phyloP scores from a whole-genome alignment of 2,888 invertebrate species.

The Euproctis similis region DNA sequence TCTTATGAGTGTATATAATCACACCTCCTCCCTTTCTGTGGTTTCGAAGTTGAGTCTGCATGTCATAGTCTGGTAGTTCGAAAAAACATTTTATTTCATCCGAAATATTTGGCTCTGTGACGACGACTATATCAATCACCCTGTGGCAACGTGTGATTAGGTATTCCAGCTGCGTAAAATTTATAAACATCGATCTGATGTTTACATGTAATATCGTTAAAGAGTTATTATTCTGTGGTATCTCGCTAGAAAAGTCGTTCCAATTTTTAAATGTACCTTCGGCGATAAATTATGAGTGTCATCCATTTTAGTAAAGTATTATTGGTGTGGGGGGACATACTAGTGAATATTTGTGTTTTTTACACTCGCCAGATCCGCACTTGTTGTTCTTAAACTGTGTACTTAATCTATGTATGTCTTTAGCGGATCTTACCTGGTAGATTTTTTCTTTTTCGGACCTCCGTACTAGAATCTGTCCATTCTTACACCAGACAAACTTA shows the following conservation, averaged over 20 bases:
- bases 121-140: neutral
- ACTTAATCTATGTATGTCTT: constrained; percentile 1
- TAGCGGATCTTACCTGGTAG: constrained; percentile 1
- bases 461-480: constrained; percentile 2
- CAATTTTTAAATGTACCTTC: neutral
- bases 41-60: neutral
- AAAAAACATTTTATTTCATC: neutral
- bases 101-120: neutral
- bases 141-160: neutral
- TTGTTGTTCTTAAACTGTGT: constrained; percentile 1
- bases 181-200: neutral
- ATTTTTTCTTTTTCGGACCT: constrained; percentile 1
- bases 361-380: neutral
- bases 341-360: neutral
- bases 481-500: constrained; percentile 6
- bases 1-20: neutral
- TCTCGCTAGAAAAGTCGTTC: neutral
- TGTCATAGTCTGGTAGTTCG: neutral
- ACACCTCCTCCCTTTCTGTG: neutral
- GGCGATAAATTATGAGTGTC: no score
- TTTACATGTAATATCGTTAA: neutral
- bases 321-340: neutral
- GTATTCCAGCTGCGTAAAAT: neutral
- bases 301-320: constrained; percentile 1
- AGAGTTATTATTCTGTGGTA: neutral